These are phyloP conservation scores for Monomorium pharaonis DNA, from an alignment of 1,140 invertebrate species.

Conservation along the genomic window DNA sequence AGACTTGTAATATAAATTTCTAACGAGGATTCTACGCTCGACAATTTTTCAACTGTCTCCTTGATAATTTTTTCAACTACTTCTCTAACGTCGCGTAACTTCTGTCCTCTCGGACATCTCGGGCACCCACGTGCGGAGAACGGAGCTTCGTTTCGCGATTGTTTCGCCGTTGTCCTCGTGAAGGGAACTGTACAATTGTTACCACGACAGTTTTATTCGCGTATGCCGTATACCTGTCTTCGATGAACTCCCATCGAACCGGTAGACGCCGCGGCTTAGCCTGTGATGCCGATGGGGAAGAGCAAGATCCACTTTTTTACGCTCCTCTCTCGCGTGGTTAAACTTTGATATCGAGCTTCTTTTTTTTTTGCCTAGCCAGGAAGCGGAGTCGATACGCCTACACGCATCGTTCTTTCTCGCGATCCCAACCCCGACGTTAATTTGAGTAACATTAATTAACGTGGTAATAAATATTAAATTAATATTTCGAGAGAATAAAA, in stretches of 20 bases:
- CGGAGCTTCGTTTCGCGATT: not conserved
- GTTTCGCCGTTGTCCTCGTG: not conserved
- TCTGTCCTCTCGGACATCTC: not conserved
- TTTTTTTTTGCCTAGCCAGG: not conserved
- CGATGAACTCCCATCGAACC: not conserved
- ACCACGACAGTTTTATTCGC: slow-evolving; percentile 17
- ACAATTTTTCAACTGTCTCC: not conserved
- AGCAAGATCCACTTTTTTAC: slow-evolving; percentile 3
- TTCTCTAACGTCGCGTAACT: not conserved
- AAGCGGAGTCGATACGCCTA: not conserved
- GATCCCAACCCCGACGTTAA: not conserved
- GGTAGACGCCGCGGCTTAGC: slow-evolving; percentile 12
- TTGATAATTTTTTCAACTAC: not conserved
- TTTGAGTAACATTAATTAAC: not conserved
- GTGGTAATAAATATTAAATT: not conserved
- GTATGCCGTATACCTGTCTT: slow-evolving; percentile 21
- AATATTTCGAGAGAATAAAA: not conserved
- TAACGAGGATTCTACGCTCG: not conserved
- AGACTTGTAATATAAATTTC: slow-evolving; percentile 29
- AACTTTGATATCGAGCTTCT: slow-evolving; percentile 9
- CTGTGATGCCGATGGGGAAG: slow-evolving; percentile 2
- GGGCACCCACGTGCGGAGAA: not conserved
- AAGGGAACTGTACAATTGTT: not conserved
- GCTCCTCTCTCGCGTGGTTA: slow-evolving; percentile 2
- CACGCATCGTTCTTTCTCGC: not conserved